A percentile compares a stretch with the other conserved stretches of the same genome.
Evolutionary conservation across 2,888 invertebrate genomes (phyloP).

Genomic region (Nesidiocoris tenuis): DNA sequence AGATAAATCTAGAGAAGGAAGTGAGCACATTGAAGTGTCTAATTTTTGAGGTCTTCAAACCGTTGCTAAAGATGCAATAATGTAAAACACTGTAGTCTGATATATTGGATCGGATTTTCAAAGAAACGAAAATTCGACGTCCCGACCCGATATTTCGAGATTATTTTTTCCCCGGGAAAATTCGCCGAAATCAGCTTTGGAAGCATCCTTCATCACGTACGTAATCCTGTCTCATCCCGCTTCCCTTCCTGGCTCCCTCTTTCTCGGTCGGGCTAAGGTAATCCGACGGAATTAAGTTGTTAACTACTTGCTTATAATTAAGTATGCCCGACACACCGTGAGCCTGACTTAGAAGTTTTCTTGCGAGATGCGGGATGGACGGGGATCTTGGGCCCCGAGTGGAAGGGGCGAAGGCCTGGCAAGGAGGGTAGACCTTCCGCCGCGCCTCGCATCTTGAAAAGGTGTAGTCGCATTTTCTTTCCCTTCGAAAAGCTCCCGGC

Average conservation of each 20-base stretch:
- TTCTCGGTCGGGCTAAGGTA: neutral
- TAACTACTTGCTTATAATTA: slow-evolving; percentile 44
- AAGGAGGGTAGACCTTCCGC: slow-evolving; percentile 7
- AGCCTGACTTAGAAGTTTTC: slow-evolving; percentile 33
- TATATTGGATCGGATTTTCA: too few relatives aligned
- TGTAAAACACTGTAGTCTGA: too few relatives aligned
- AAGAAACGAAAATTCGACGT: too few relatives aligned
- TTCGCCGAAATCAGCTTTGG: too few relatives aligned
- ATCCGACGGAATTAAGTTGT: slow-evolving; percentile 44
- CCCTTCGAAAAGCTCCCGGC: neutral
- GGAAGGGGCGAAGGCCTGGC: neutral
- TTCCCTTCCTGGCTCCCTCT: neutral
- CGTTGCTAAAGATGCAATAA: too few relatives aligned
- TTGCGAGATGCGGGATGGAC: neutral
- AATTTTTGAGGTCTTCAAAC: too few relatives aligned
- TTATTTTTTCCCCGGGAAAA: too few relatives aligned
- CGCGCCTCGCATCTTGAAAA: slow-evolving; percentile 39
- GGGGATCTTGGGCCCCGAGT: neutral
- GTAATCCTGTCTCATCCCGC: neutral
- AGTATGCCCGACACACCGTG: slow-evolving; percentile 42
- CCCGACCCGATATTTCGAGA: too few relatives aligned
- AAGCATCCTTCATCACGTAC: neutral
- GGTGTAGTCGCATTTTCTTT: slow-evolving; percentile 18
- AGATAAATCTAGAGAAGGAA: too few relatives aligned
- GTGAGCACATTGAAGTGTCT: too few relatives aligned